These are phyloP conservation scores for Ormia ochracea DNA, from an alignment of 2,888 invertebrate species.

Conservation along the genomic window DNA sequence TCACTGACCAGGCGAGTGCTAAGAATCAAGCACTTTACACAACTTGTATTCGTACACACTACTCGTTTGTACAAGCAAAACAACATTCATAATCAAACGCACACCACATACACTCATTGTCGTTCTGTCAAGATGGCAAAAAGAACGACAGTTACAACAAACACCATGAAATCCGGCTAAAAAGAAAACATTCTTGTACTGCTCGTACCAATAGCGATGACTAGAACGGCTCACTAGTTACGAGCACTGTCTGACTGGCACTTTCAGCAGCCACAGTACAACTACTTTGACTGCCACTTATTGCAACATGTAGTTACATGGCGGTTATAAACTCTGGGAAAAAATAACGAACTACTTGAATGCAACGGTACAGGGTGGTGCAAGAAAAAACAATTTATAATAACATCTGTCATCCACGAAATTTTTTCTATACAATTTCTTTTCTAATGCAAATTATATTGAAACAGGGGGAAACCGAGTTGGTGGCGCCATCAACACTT, in stretches of 20 bases:
- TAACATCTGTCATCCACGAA: neutral
- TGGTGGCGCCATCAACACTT: too few relatives aligned
- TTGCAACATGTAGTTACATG: neutral
- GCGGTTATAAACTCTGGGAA: neutral
- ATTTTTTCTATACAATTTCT: too few relatives aligned
- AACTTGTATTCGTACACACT: neutral
- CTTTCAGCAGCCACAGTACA: neutral
- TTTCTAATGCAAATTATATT: too few relatives aligned
- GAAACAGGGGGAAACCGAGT: too few relatives aligned
- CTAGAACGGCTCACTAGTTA: slow-evolving; percentile 11
- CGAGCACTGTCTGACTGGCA: neutral
- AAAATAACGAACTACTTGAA: neutral
- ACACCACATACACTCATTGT: neutral
- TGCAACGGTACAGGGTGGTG: neutral
- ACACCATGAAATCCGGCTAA: slow-evolving; percentile 19
- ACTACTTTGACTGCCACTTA: slow-evolving; percentile 21
- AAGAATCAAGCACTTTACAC: neutral
- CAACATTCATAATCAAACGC: neutral
- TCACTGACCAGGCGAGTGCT: slow-evolving; percentile 49
- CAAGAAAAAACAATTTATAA: neutral
- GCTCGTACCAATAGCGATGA: slow-evolving; percentile 14
- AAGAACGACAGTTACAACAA: neutral
- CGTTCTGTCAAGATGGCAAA: neutral
- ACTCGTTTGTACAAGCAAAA: neutral
- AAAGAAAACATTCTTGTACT: slow-evolving; percentile 8